Evolutionary conservation across 2,113 vertebrate species (phyloP).

Genomic region (Seriola quinqueradiata): DNA sequence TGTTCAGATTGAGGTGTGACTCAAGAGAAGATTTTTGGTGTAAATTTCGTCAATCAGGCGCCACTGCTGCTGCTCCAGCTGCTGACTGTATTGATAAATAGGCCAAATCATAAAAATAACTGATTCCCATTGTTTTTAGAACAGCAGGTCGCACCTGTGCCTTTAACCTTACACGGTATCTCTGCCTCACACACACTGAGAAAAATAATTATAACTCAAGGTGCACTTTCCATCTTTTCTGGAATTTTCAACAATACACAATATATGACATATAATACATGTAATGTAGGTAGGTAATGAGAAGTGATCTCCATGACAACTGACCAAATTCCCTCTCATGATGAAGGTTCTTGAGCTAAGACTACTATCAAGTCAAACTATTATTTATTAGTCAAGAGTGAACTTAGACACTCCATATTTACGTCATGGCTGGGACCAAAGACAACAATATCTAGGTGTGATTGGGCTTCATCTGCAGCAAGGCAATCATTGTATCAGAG

Average conservation of each 20-base stretch:
- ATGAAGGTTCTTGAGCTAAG: no score
- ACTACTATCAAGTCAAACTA: no score
- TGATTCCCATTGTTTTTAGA: neutral
- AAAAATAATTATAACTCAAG: neutral
- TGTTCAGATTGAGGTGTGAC: neutral
- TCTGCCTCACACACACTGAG: neutral
- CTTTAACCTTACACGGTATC: neutral
- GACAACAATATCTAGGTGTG: neutral
- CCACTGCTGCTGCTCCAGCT: neutral
- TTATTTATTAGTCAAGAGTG: no score
- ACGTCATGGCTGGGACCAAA: neutral
- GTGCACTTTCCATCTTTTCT: neutral
- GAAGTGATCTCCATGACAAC: neutral
- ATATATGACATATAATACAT: neutral
- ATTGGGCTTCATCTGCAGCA: neutral
- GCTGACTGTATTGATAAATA: neutral
- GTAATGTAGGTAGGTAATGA: neutral
- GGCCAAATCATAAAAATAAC: neutral
- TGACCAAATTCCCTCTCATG: neutral
- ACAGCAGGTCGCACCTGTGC: neutral
- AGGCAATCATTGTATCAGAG: conserved; percentile 6
- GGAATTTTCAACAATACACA: no score
- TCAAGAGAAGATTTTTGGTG: no score
- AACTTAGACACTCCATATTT: no score
- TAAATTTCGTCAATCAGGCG: neutral